Conservation (phyloP, 2,797 vertebrate genomes). For the Diglossa cyanea region DNA sequence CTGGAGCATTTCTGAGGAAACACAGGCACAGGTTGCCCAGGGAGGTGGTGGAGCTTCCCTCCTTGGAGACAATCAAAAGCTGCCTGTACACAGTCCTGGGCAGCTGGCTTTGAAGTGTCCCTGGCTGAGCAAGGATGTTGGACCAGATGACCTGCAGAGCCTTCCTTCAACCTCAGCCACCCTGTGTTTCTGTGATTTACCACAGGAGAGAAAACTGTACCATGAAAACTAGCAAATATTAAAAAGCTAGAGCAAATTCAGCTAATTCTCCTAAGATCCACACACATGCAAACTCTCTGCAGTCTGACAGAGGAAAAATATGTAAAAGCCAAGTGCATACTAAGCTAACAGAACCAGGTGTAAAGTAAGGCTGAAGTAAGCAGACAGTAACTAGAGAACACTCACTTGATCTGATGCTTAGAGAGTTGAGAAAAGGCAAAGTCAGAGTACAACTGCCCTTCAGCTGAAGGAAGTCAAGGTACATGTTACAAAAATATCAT, state of each 20-base stretch:
- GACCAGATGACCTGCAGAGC: background rate
- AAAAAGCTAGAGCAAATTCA: background rate
- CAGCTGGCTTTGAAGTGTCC: accelerated
- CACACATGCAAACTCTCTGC: background rate
- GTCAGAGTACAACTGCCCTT: background rate
- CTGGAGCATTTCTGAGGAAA: background rate
- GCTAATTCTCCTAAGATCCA: background rate
- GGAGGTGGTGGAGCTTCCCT: background rate
- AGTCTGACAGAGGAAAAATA: background rate
- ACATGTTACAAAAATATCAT: background rate
- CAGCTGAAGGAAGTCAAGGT: background rate
- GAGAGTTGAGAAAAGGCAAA: background rate
- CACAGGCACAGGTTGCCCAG: background rate
- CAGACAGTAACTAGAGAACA: background rate
- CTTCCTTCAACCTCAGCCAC: background rate
- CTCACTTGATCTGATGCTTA: background rate
- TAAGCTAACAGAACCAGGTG: background rate
- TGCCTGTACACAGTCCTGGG: background rate
- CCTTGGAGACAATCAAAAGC: background rate
- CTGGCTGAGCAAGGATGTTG: background rate
- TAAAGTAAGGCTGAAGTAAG: background rate
- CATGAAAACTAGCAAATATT: background rate
- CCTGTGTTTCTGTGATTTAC: background rate
- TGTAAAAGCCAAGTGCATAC: background rate
- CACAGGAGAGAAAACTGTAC: background rate